phyloP scores from a whole-genome alignment of 2,888 invertebrate species.

The Poecilobothrus nobilitatus region DNA sequence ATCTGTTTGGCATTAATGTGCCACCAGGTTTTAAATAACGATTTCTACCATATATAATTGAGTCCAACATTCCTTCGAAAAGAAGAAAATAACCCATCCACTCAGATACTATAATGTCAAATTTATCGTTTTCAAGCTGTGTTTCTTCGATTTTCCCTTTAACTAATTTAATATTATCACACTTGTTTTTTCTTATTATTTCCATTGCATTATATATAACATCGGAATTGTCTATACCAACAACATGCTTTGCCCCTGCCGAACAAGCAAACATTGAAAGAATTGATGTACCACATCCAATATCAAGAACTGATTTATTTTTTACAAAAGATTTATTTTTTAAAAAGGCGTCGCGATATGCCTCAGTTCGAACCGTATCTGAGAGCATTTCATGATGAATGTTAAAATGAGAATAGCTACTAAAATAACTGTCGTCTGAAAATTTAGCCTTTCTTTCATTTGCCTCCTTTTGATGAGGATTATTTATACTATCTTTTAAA shows the following conservation, averaged over 20 bases:
- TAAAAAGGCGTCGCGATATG: conserved; percentile 76
- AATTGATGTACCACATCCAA: conserved; percentile 97
- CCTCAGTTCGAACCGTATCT: conserved; percentile 74
- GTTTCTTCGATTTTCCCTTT: conserved; percentile 84
- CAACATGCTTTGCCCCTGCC: conserved; percentile 83
- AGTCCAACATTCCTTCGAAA: conserved; percentile 95
- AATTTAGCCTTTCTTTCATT: conserved; percentile 13
- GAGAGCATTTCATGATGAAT: conserved; percentile 94
- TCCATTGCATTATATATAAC: conserved; percentile 93
- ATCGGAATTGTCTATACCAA: conserved; percentile 92
- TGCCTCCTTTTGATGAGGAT: conserved; percentile 27
- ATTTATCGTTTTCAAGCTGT: conserved; percentile 60
- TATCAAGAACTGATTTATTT: conserved; percentile 76
- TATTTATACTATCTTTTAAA: neutral
- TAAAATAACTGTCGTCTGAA: conserved; percentile 68
- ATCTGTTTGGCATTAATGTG: conserved; percentile 71
- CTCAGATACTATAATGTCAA: conserved; percentile 90
- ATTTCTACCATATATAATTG: conserved; percentile 81
- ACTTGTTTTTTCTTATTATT: conserved; percentile 56
- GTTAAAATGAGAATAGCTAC: conserved; percentile 79
- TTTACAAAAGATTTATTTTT: conserved; percentile 60
- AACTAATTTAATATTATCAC: conserved; percentile 61
- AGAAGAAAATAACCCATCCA: conserved; percentile 99
- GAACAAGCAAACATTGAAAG: conserved; percentile 96
- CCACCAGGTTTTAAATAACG: conserved; percentile 69